phyloP scores from a whole-genome alignment of 2,888 invertebrate genomes.

The Drosophila anomalipes region DNA sequence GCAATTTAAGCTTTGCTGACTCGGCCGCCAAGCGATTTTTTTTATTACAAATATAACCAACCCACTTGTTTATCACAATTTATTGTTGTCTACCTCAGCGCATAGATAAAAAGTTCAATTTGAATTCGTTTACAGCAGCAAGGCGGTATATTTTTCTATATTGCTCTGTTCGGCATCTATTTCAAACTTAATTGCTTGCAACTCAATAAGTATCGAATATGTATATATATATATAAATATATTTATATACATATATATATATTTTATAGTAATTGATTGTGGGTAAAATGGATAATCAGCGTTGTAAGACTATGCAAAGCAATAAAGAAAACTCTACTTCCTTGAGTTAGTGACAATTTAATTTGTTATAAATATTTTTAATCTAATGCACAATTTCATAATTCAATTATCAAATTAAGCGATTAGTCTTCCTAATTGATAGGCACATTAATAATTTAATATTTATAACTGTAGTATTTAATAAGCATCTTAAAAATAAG shows the following conservation, averaged over 20 bases:
- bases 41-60: constrained; percentile 25
- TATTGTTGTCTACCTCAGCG: constrained; percentile 75
- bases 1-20: constrained; percentile 79
- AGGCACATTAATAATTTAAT: neutral
- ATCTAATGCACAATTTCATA: neutral
- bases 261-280: constrained; percentile 45
- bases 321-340: neutral
- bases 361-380: neutral
- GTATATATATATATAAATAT: constrained; percentile 39
- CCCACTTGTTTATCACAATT: constrained; percentile 72
- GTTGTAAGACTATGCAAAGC: neutral
- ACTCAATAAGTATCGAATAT: constrained; percentile 29
- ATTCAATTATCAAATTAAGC: neutral
- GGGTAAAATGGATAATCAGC: constrained; percentile 21
- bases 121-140: constrained; percentile 62
- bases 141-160: constrained; percentile 26
- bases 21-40: constrained; percentile 56
- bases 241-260: neutral
- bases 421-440: neutral
- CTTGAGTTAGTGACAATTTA: neutral
- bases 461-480: neutral
- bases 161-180: constrained; percentile 12
- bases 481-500: neutral
- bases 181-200: constrained; percentile 70
- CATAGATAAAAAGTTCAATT: constrained; percentile 77